Base-by-base conservation (phyloP, 1,140 invertebrate species). In the Leptinotarsa defecta region DNA sequence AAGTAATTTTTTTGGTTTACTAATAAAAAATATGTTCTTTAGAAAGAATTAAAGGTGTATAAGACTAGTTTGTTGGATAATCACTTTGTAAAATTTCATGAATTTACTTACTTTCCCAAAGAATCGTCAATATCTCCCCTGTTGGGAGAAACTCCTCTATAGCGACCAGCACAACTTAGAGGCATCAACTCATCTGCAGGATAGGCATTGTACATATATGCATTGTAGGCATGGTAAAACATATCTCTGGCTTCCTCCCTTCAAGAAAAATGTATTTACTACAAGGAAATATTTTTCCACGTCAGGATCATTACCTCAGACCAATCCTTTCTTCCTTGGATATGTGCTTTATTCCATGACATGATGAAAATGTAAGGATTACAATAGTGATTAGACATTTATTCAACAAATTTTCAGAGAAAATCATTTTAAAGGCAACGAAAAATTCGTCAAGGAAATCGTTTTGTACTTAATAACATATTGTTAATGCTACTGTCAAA, bases 181-280 rank as follows among this genome's bases (percentile, higher is more conserved):
- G 98, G 98, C 97, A 99, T 98, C 64, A 99, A 87, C 87, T 99
- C 98, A 90, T 99, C 98, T 34, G 97, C 97, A 74, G 98, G 98
- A 89, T 96, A 99, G 19, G 98, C 98, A 90, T 98, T 95, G 78
- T 94, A 91, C 96, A 99, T 98, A 81, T 99, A 99, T 22, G 95
- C 94, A 83, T 93, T 90, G 85, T 98, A 99, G n/a, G 95, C 97
- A 91, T 99, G 97, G 86, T 96, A 96, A 86, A 99, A 98, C 96
- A 98, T 98, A 82, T 96, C 94, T 64, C 94, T 88, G 15, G 96
- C 92, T 87, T 97, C 92, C 80, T 95, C 92, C 84, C 94, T 95
- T 22, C 20, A 75, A 69, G 22, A 52, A 67, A 72, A 34, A 43
- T 43, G 34, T 43, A 43, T 48, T 52, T 71, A 20, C n/a, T 22